Evolutionary conservation across 2,888 invertebrate genomes (phyloP), one percentile per base, ranked within the genome.

Genomic region (Trichogramma dendrolimi): DNA sequence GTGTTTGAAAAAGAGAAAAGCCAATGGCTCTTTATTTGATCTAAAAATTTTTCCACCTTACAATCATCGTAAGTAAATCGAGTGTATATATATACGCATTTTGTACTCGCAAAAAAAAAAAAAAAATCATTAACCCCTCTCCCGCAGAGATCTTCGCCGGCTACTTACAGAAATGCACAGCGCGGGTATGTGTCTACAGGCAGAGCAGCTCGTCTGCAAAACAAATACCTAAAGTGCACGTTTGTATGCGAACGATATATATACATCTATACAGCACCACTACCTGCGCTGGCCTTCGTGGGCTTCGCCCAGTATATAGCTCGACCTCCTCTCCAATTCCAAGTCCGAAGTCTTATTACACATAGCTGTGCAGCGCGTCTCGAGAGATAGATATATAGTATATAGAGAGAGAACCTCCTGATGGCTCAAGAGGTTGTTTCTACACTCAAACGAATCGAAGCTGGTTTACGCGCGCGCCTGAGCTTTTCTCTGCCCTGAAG

Each of bases 171-270:
- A 27, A 27, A 27, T 27, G 27, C 27, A 27, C 27, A 27, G 27
- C 27, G 27, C 27, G 2, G 27, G 27, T 27, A 27, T 2, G 41
- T 43, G 51, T 55, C 61, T 66, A 67, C 67, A 65, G 67, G 48
- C 68, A 57, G 64, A 61, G 64, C 49, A 61, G 68, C 67, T 64
- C 56, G 64, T 62, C 61, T 69, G 71, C 70, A 69, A 69, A 71
- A 71, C 71, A 73, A 71, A 72, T 71, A 73, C 70, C 68, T 66
- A 57, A 67, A 49, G 56, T 59, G 55, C 40, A 51, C 60, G 27
- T 27, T 27, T 27, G 27, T 27, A 27, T 27, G 27, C 27, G 27
- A 27, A 27, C 27, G 27, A 27, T 27, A 27, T 27, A 27, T 27
- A 27, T 27, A 27, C 27, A 27, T 27, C 27, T 27, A 27, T 27